Base-by-base conservation (phyloP, 35 echinoderm and acorn worm genomes). In the Apostichopus parvimensis region DNA sequence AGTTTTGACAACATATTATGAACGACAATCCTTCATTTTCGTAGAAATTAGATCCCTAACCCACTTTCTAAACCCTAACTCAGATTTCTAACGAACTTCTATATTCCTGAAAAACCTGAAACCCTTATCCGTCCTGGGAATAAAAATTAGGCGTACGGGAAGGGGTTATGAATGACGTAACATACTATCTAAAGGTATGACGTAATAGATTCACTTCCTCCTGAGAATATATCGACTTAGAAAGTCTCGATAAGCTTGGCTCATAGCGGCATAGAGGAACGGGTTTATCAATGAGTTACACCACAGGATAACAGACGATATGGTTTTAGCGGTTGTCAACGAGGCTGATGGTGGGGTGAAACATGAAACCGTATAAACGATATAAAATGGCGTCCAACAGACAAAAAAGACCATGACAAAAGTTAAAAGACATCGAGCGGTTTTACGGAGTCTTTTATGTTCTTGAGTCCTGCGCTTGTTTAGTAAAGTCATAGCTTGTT, bases 311-410 rank as follows among this genome's bases (percentile, higher is more conserved):
- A 84, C 81, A 18, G 81, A 84, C 9, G 81, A 58, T 58, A 84
- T 20, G 6, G 81, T 84, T 21, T 21, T 84, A 59, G 81, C 81
- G 28, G 55, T 84, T 5, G 25, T 18, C 15, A 88, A 24, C 7
- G 60, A 18, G 1, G 53, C 68, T 26, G 86, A 72, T 9, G 61
- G 23, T 4, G 9, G 86, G 6, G 9, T 72, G 60, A 88, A 88
- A n/a, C 12, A 68, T 4, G 60, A 58, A 9, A 88, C 26, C 1
- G 86, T 88, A 34, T 52, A 88, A 14, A 53, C 61, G 1, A 88
- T 62, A 24, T 88, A 88, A 72, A 88, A 88, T 88, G 86, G 86
- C 86, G 86, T 64, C 86, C 86, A 88, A 88, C 86, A 88, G 20
- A 88, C 12, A 64, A 88, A 88, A 45, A 66, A 88, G 5, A 88